These are phyloP conservation scores for Lasioglossum pauxillum DNA, from an alignment of 2,888 invertebrate genomes.

Conservation along the genomic window DNA sequence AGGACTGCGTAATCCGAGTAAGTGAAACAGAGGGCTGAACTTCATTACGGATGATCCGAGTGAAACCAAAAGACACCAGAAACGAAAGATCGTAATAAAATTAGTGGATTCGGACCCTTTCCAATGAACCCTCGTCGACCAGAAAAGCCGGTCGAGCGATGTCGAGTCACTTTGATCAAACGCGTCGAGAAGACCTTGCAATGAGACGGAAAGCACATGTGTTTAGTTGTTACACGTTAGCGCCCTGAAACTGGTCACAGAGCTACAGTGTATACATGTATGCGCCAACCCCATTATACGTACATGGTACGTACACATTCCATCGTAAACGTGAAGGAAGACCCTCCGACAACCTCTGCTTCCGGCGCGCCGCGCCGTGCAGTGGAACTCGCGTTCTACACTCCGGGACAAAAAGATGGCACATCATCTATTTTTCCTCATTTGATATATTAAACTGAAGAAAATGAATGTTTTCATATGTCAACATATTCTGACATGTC, in stretches of 20 bases:
- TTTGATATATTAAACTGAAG: too few relatives aligned
- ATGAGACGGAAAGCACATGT: conserved; percentile 26
- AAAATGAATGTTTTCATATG: too few relatives aligned
- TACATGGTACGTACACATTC: too few relatives aligned
- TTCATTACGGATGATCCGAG: conserved; percentile 51
- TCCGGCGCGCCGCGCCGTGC: too few relatives aligned
- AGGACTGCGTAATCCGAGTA: not conserved
- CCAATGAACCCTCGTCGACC: conserved; percentile 75
- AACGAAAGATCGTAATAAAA: conserved; percentile 73
- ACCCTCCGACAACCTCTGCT: too few relatives aligned
- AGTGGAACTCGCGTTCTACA: too few relatives aligned
- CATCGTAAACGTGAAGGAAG: too few relatives aligned
- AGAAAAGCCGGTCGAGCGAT: conserved; percentile 40
- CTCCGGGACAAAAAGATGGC: too few relatives aligned
- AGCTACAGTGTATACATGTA: not conserved
- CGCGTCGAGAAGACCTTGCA: conserved; percentile 62
- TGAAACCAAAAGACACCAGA: conserved; percentile 7
- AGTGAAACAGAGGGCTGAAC: not conserved
- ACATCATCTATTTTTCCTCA: too few relatives aligned
- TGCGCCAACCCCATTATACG: too few relatives aligned
- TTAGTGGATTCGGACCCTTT: conserved; percentile 76
- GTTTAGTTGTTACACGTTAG: conserved; percentile 58
- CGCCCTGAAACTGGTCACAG: conserved; percentile 35
- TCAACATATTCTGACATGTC: too few relatives aligned
- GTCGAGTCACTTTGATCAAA: conserved; percentile 77